phyloP scores from a whole-genome alignment of 2,888 invertebrate genomes.

The Drosophila anomalata region DNA sequence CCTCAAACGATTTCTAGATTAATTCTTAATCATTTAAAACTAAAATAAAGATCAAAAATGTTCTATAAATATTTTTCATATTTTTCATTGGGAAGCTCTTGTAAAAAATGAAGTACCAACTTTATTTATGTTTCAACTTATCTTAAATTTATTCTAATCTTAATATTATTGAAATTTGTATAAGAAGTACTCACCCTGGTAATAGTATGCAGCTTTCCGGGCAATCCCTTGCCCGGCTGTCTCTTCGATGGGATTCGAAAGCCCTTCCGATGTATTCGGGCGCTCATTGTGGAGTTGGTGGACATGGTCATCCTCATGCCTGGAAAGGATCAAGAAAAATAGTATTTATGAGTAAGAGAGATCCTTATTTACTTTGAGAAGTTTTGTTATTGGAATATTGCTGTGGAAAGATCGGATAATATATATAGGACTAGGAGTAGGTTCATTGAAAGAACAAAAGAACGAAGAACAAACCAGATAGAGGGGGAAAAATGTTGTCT shows the following conservation, averaged over 20 bases:
- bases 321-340: slow-evolving; percentile 58
- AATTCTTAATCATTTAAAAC: neutral
- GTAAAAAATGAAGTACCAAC: too few relatives aligned
- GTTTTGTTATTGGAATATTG: too few relatives aligned
- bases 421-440: neutral
- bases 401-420: neutral
- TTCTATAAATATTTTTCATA: neutral
- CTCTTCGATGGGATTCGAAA: slow-evolving; percentile 88
- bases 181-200: slow-evolving; percentile 83
- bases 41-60: neutral
- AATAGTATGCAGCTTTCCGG: slow-evolving; percentile 84
- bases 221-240: slow-evolving; percentile 84
- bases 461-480: slow-evolving; percentile 10
- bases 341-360: neutral
- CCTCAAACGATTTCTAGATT: neutral
- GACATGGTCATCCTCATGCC: slow-evolving; percentile 91
- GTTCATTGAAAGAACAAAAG: slow-evolving; percentile 21
- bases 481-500: slow-evolving; percentile 26
- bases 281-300: slow-evolving; percentile 87
- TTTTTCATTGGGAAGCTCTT: neutral
- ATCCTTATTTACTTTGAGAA: too few relatives aligned
- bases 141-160: neutral
- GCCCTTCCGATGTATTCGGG: slow-evolving; percentile 88
- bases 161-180: neutral
- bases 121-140: too few relatives aligned